phyloP scores from a whole-genome alignment of 1,140 invertebrate genomes.

The Archivesica marissinica region DNA sequence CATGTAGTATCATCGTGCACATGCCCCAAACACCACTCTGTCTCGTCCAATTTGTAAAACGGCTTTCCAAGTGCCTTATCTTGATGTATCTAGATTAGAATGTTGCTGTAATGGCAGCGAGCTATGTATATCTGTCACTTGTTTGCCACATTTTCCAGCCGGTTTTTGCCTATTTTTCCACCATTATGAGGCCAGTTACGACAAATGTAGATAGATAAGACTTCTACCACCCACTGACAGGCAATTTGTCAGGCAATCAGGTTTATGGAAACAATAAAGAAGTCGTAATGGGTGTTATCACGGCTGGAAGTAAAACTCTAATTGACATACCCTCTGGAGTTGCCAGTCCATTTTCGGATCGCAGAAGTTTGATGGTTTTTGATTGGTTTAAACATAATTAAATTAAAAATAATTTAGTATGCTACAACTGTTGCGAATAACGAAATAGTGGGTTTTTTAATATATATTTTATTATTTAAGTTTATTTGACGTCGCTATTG shows the following conservation, averaged over 20 bases:
- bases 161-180: conserved; percentile 47
- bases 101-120: background rate
- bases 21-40: conserved; percentile 40
- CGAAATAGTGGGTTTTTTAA: too few relatives aligned
- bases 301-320: conserved; percentile 21
- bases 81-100: conserved; percentile 32
- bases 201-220: conserved; percentile 55
- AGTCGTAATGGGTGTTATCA: conserved; percentile 56
- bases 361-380: too few relatives aligned
- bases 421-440: too few relatives aligned
- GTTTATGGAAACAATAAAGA: conserved; percentile 52
- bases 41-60: conserved; percentile 40
- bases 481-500: too few relatives aligned
- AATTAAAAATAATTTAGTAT: too few relatives aligned
- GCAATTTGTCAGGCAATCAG: conserved; percentile 53
- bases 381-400: too few relatives aligned
- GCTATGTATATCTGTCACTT: conserved; percentile 32
- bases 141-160: conserved; percentile 30
- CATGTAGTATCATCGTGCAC: conserved; percentile 4
- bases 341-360: too few relatives aligned
- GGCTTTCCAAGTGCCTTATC: conserved; percentile 19
- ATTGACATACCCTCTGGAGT: conserved; percentile 31
- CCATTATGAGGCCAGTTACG: conserved; percentile 45
- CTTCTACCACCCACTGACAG: conserved; percentile 46
- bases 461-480: too few relatives aligned